phyloP scores from a whole-genome alignment of 2,113 vertebrate species.

The Kryptolebias marmoratus region DNA sequence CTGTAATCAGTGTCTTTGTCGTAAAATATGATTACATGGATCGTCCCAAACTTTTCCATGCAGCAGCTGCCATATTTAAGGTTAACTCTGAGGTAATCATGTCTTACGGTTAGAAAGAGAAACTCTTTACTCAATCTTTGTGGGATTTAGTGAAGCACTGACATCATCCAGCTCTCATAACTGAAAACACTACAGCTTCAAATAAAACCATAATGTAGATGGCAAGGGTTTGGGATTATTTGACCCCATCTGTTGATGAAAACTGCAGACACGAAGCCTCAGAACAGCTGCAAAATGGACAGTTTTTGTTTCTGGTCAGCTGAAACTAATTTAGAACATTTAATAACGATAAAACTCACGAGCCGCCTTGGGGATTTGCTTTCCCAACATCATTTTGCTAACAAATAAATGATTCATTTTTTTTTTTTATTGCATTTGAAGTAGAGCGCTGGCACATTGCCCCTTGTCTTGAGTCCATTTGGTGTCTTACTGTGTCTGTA shows the following conservation, averaged over 20 bases:
- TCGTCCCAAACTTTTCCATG: neutral
- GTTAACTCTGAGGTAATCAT: neutral
- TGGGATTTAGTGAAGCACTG: too few species aligned
- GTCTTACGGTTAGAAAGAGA: neutral
- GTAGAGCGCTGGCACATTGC: slow-evolving; percentile 32
- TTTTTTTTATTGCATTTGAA: slow-evolving; percentile 44
- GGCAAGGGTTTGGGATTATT: neutral
- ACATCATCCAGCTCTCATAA: neutral
- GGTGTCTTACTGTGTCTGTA: slow-evolving; percentile 30
- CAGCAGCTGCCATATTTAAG: neutral
- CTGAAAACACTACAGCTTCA: neutral
- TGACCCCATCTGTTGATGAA: neutral
- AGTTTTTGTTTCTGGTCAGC: neutral
- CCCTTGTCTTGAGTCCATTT: slow-evolving; percentile 39
- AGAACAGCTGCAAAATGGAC: slow-evolving; percentile 3
- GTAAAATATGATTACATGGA: neutral
- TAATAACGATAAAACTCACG: neutral
- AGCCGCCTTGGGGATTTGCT: slow-evolving; percentile 3
- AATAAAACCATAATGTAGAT: neutral
- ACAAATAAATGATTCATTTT: slow-evolving; percentile 45
- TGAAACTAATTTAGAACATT: slow-evolving; percentile 30
- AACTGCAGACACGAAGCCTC: neutral
- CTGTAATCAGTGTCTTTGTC: neutral
- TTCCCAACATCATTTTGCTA: slow-evolving; percentile 17
- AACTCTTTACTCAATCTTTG: too few species aligned